Base-by-base conservation (phyloP, 2,888 invertebrate genomes). In the Amiota communis region DNA sequence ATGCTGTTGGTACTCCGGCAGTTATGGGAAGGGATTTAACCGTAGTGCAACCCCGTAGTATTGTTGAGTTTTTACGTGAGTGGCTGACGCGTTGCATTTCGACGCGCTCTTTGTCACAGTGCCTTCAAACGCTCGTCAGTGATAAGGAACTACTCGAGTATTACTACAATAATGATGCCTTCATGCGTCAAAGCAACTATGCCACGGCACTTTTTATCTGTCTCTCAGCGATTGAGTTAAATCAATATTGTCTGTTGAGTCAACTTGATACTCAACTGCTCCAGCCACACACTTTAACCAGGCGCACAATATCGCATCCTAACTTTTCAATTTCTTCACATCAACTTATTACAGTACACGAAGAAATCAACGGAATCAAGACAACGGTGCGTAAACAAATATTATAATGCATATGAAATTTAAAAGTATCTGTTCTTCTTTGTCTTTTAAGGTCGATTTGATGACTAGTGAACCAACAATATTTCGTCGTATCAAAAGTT, bases 151-250 rank as follows among this genome's bases (percentile, higher is more conserved):
- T 94, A 81, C 86, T 94, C 64, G 88, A 91, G 57, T 90, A 91
- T 46, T 93, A 92, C 81, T 93, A 93, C 61, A 77, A 74, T 78
- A 90, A 90, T 75, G 86, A 91, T 69, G 90, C 93, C 17, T 93
- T 92, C 87, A 86, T 94, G 72, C 91, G 92, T 65, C 92, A 92
- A 83, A 91, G 91, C 77, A 89, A 90, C 73, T 92, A 92, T 85
- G 91, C 92, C 13, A 92, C 93, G 80, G 92, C 93, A 2, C 90
- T 92, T 2, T 89, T 93, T 57, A 91, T 93, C 53, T 93, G 93
- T 81, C 88, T 94, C 61, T 91, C 91, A 79, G 93, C 93, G 23
- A 91, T 93, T 1, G 93, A 94, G 88, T 89, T 92, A 69, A 92
- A 92, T 85, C 92, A 93, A 81, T 91, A 91, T 36, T 91, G 91